phyloP scores from a whole-genome alignment of 1,140 invertebrate genomes.

The Pissodes strobi region DNA sequence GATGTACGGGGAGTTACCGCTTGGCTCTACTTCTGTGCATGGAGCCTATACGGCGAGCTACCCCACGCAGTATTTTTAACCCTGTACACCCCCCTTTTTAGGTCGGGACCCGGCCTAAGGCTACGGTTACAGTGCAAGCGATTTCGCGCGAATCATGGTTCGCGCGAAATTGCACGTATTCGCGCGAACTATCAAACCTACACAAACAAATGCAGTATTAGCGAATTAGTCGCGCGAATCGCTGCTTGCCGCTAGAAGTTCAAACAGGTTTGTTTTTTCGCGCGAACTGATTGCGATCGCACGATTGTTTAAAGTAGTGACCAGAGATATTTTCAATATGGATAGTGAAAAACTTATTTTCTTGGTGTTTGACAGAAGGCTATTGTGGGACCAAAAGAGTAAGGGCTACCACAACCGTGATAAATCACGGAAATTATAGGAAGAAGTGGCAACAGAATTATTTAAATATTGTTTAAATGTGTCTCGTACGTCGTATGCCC shows the following conservation, averaged over 20 bases:
- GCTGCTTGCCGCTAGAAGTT: constrained; percentile 18
- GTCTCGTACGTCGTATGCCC: background rate
- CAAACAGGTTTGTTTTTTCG: constrained; percentile 25
- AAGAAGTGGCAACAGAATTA: background rate
- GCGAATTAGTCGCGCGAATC: constrained; percentile 21
- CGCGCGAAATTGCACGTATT: background rate
- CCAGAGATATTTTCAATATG: constrained; percentile 9
- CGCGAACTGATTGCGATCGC: constrained; percentile 9
- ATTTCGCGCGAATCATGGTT: constrained; percentile 13
- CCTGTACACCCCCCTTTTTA: too few relatives aligned
- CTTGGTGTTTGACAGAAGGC: too few relatives aligned
- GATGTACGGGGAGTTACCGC: too few relatives aligned
- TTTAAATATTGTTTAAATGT: background rate
- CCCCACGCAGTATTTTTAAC: too few relatives aligned
- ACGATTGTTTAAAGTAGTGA: constrained; percentile 9
- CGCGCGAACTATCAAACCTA: constrained; percentile 11
- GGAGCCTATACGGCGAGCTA: too few relatives aligned
- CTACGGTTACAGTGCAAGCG: constrained; percentile 21
- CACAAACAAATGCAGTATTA: constrained; percentile 19
- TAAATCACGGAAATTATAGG: background rate
- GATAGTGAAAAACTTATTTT: too few relatives aligned
- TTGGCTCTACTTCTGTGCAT: too few relatives aligned
- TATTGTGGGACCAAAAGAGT: too few relatives aligned
- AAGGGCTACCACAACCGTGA: background rate
- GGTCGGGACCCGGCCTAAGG: too few relatives aligned